phyloP scores from a whole-genome alignment of 2,797 vertebrate species.

The Coracias cyanogaster region DNA sequence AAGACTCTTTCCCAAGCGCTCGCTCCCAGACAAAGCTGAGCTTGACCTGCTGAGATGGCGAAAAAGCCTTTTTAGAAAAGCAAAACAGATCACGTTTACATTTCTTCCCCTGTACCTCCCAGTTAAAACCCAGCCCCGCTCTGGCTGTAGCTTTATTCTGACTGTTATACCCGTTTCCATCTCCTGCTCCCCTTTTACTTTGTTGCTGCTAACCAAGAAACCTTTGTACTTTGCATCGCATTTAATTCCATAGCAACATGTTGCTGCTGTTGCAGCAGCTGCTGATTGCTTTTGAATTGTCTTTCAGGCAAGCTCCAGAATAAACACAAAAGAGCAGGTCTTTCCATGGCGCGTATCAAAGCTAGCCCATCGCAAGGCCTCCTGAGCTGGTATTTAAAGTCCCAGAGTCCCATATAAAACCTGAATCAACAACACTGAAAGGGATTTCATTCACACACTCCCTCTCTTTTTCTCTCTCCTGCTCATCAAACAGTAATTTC shows the following conservation, averaged over 20 bases:
- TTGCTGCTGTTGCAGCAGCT: constrained; percentile 51
- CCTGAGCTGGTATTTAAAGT: constrained; percentile 28
- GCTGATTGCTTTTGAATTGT: constrained; percentile 62
- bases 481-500: constrained; percentile 56
- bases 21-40: background rate
- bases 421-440: constrained; percentile 51
- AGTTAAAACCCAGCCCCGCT: background rate
- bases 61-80: background rate
- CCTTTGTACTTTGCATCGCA: constrained; percentile 43
- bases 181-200: background rate
- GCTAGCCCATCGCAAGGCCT: background rate
- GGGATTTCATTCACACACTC: background rate
- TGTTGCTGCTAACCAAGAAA: constrained; percentile 35
- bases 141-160: background rate
- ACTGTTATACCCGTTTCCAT: background rate
- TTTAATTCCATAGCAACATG: constrained; percentile 74
- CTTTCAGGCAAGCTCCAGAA: constrained; percentile 61
- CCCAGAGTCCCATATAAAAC: constrained; percentile 14
- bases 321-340: constrained; percentile 63
- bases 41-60: background rate
- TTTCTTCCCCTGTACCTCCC: background rate
- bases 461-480: background rate
- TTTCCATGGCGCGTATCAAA: constrained; percentile 50
- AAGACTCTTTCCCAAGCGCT: background rate
- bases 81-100: background rate